Evolutionary conservation across 2,888 invertebrate species (phyloP).

Genomic region (Scelioninae gen. 2): DNA sequence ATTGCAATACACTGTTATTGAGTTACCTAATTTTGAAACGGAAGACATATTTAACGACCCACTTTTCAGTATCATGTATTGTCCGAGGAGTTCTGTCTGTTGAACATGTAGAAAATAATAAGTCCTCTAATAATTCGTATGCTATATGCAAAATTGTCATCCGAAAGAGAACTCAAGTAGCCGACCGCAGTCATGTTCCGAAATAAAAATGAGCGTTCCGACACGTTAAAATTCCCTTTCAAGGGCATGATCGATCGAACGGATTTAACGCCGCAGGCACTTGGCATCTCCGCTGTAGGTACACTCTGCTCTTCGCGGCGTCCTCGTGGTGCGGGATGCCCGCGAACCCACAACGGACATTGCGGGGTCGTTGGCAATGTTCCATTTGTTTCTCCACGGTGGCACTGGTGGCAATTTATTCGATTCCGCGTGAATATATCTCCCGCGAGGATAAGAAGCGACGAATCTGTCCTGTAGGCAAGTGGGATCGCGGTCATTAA

Average conservation of each 20-base stretch:
- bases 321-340: conserved; percentile 14
- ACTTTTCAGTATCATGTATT: no score
- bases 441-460: conserved; percentile 45
- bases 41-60: no score
- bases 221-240: conserved; percentile 30
- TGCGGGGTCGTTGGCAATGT: conserved; percentile 50
- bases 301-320: conserved; percentile 18
- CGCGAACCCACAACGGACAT: background rate
- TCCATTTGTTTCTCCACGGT: conserved; percentile 57
- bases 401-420: conserved; percentile 58
- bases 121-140: no score
- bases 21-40: no score
- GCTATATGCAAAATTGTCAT: no score
- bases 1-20: no score
- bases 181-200: background rate
- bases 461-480: conserved; percentile 42
- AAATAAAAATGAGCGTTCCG: conserved; percentile 20
- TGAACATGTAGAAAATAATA: no score
- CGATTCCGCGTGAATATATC: conserved; percentile 43
- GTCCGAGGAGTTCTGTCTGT: no score
- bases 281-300: conserved; percentile 53
- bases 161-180: conserved; percentile 1
- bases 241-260: conserved; percentile 47
- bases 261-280: conserved; percentile 35
- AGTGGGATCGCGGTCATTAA: conserved; percentile 45